Evolutionary conservation across 2,888 invertebrate species (phyloP), one percentile per base, ranked within the genome.

Genomic region (Leucoma salicis): DNA sequence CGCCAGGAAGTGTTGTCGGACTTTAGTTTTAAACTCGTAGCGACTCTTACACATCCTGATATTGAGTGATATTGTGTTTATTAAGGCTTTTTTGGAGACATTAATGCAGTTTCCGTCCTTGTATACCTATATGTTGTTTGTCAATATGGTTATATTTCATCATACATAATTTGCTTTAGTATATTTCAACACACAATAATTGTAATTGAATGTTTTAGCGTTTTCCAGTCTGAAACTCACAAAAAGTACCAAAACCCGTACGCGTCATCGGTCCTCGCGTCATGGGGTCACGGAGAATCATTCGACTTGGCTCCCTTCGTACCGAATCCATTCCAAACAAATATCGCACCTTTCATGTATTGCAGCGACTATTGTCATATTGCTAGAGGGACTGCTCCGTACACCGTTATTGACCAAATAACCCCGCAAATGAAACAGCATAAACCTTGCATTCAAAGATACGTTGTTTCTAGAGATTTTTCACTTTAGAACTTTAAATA

Each of bases 321-420:
- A 0, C 88, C 89, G 0, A 88, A 85, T 47, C 86, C 87, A 0
- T 87, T 64, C 57, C 89, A 88, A 61, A 85, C 87, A 1, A 84
- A 82, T 57, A 79, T 82, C 1, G 82, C 87, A 0, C 89, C 89
- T 0, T 86, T 85, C 52, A 89, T 88, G 88, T 89, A 89, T 61
- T 88, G 89, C 56, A 84, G 82, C 39, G 89, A 89, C 46, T 88
- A 88, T 31, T 88, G 88, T 38, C 88, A 87, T 36, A 73, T 86
- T 7, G 66, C 78, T 0, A 80, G 80, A 49, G 87, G 88, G 12
- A 85, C 86, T 0, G 75, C 81, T 0, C 85, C 87, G 0, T 79
- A 67, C 27, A 74, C 62, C 0, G 86, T 84, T 0, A 74, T 89
- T 2, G 85, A 89, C 29, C 88, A 88, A 49, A 52, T 76, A 1